Percentiles rank a stretch among this genome's conserved stretches.
Conservation (phyloP, 2,797 vertebrate genomes). For the Mormyrus proboscirostris region DNA sequence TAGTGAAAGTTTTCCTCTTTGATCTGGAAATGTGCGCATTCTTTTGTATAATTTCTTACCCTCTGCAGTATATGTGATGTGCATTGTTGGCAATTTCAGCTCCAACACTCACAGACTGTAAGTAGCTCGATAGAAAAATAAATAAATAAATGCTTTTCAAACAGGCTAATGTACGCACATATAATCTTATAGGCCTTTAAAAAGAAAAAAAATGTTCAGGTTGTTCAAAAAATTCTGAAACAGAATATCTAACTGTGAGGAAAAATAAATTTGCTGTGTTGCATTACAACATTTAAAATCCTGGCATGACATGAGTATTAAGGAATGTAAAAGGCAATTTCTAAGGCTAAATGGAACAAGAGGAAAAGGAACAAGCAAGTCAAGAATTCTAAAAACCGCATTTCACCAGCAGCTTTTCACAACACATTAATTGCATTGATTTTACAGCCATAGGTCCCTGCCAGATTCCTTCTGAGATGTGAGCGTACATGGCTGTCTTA, state of each 20-base stretch:
- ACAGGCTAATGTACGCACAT: not conserved
- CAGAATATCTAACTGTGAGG: not conserved
- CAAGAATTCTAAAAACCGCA: not conserved
- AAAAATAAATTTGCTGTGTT: not conserved
- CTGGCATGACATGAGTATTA: constrained; percentile 20
- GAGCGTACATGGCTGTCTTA: not conserved
- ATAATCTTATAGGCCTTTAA: constrained; percentile 1
- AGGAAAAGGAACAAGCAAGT: not conserved
- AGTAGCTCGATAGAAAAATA: not conserved
- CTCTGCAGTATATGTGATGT: not conserved
- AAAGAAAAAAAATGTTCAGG: not conserved
- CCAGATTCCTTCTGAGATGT: not conserved
- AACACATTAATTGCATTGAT: constrained; percentile 4
- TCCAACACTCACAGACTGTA: not conserved
- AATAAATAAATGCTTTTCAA: not conserved
- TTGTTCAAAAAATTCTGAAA: not conserved
- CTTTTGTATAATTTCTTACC: not conserved
- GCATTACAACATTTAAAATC: constrained; percentile 18
- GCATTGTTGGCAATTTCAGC: not conserved
- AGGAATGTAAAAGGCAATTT: constrained; percentile 17
- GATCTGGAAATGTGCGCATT: not conserved
- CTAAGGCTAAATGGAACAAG: not conserved
- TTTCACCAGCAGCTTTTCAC: not conserved
- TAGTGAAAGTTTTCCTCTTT: not conserved
- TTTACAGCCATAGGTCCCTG: not conserved